Percentiles rank a stretch among this genome's conserved stretches.
Evolutionary conservation across 2,888 invertebrate genomes (phyloP).

Genomic region (Eupithecia subfuscata): DNA sequence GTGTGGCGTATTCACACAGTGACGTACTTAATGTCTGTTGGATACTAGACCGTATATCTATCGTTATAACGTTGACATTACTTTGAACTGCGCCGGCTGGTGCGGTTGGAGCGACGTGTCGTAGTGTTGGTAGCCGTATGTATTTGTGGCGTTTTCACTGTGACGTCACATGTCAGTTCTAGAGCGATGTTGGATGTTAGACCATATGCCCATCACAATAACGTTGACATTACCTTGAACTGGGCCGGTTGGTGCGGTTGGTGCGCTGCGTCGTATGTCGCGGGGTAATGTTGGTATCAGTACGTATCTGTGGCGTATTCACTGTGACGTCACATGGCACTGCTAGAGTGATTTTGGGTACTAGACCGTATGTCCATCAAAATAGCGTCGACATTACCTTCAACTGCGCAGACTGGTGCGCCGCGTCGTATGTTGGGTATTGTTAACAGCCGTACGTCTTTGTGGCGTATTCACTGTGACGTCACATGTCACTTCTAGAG

Average conservation of each 20-base stretch:
- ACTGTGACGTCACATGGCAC: slow-evolving; percentile 75
- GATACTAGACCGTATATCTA: background rate
- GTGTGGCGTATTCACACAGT: slow-evolving; percentile 75
- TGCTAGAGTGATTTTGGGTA: background rate
- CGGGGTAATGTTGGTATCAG: slow-evolving; percentile 77
- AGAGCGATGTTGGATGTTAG: background rate
- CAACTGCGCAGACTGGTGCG: slow-evolving; percentile 65
- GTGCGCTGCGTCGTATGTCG: slow-evolving; percentile 66
- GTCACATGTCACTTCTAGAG: slow-evolving; percentile 62
- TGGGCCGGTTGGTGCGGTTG: slow-evolving; percentile 63
- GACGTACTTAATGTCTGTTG: slow-evolving; percentile 71
- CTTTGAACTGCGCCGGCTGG: slow-evolving; percentile 70
- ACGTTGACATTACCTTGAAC: slow-evolving; percentile 62
- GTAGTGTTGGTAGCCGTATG: slow-evolving; percentile 79
- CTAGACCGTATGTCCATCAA: background rate
- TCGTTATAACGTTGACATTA: slow-evolving; percentile 34
- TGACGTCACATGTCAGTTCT: slow-evolving; percentile 70
- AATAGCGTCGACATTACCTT: slow-evolving; percentile 55
- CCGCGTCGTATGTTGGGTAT: slow-evolving; percentile 73
- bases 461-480: slow-evolving; percentile 78
- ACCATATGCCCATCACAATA: background rate
- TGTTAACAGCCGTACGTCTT: slow-evolving; percentile 79
- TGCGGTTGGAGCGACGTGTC: slow-evolving; percentile 61
- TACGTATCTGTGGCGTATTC: slow-evolving; percentile 78
- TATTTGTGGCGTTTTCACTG: slow-evolving; percentile 78